phyloP scores from a whole-genome alignment of 2,113 vertebrate species.

The Ceyx cyanopectus region DNA sequence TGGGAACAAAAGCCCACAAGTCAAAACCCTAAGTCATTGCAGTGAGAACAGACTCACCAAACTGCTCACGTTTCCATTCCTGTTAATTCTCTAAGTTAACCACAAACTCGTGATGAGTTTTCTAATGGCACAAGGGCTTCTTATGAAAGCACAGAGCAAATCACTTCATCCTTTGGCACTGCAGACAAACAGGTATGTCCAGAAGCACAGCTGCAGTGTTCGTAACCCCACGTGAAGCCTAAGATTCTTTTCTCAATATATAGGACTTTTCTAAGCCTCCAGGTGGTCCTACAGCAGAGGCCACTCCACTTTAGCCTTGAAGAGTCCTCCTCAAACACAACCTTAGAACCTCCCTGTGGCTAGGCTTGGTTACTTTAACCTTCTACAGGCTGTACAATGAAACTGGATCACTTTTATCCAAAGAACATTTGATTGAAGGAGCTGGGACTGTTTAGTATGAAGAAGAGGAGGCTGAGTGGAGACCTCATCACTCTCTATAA shows the following conservation, averaged over 20 bases:
- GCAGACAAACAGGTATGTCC: not conserved
- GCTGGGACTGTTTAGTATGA: too few relatives aligned
- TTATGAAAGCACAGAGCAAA: not conserved
- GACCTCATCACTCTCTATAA: too few relatives aligned
- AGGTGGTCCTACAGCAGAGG: not conserved
- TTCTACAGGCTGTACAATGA: not conserved
- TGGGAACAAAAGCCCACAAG: not conserved
- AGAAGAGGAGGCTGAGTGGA: too few relatives aligned
- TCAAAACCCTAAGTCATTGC: not conserved
- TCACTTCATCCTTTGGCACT: not conserved
- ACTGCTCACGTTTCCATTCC: not conserved
- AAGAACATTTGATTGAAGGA: not conserved
- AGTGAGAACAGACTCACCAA: fast-evolving
- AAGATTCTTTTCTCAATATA: not conserved
- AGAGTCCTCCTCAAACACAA: not conserved
- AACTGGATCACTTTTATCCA: not conserved
- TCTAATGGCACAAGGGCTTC: not conserved
- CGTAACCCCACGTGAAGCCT: not conserved
- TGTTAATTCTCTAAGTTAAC: not conserved
- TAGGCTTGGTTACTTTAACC: not conserved
- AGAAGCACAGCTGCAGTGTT: not conserved
- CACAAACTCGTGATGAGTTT: not conserved
- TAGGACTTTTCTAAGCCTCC: not conserved
- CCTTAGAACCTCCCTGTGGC: not conserved
- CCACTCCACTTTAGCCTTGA: not conserved